phyloP scores from a whole-genome alignment of 1,140 invertebrate species.

The Zophobas morio region DNA sequence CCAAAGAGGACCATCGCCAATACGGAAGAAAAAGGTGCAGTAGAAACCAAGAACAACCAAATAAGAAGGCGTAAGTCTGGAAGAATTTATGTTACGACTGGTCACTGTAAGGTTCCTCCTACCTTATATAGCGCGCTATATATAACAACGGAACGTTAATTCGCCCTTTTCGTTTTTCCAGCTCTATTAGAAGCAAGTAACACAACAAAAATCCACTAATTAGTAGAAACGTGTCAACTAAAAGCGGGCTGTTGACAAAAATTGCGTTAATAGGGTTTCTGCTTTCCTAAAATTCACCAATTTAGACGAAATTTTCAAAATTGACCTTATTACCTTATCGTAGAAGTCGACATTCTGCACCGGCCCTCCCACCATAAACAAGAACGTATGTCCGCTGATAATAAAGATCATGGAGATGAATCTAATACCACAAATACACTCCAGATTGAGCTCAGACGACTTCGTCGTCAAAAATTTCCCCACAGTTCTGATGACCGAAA shows the following conservation, averaged over 20 bases:
- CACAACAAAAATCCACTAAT: constrained; percentile 79
- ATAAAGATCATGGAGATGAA: constrained; percentile 77
- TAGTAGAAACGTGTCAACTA: constrained; percentile 81
- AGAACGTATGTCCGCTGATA: constrained; percentile 74
- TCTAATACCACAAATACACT: constrained; percentile 78
- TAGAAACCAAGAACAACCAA: constrained; percentile 78
- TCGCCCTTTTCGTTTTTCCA: constrained; percentile 76
- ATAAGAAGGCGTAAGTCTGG: constrained; percentile 80
- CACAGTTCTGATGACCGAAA: constrained; percentile 74
- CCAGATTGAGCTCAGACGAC: constrained; percentile 73
- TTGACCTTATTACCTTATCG: constrained; percentile 68
- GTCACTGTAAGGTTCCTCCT: constrained; percentile 46
- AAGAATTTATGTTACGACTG: constrained; percentile 52
- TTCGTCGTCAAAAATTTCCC: constrained; percentile 75
- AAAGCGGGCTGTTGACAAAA: constrained; percentile 74
- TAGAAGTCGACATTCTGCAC: constrained; percentile 75
- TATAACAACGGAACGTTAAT: constrained; percentile 76
- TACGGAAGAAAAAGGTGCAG: constrained; percentile 76
- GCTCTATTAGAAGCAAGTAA: constrained; percentile 75
- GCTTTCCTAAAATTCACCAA: constrained; percentile 7
- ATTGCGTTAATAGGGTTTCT: constrained; percentile 44
- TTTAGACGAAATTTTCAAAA: not conserved
- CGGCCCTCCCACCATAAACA: constrained; percentile 77
- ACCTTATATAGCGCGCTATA: constrained; percentile 77
- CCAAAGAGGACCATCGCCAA: constrained; percentile 80